Evolutionary conservation across 2,113 vertebrate species (phyloP).

Genomic region (Todiramphus saurophagus): DNA sequence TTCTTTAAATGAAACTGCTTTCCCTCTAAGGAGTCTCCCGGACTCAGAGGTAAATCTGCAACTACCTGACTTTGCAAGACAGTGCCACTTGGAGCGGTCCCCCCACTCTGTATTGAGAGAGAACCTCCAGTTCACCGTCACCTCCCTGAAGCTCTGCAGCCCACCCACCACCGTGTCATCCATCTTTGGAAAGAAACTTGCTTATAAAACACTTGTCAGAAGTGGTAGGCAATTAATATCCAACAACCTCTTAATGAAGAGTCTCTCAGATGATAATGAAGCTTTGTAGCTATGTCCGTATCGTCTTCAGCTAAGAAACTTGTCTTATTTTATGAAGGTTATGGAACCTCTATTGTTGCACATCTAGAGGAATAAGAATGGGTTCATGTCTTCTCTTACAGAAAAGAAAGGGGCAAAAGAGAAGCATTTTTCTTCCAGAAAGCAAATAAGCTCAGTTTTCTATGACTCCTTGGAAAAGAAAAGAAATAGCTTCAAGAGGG

Average conservation of each 20-base stretch:
- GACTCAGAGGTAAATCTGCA: not conserved
- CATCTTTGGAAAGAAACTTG: not conserved
- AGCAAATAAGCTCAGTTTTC: not conserved
- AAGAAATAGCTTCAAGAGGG: not conserved
- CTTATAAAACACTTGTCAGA: not conserved
- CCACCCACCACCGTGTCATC: rapidly evolving
- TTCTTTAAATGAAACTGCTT: conserved; percentile 2
- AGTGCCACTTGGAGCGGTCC: not conserved
- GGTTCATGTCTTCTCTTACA: not conserved
- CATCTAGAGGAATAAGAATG: not conserved
- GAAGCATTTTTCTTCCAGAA: not conserved
- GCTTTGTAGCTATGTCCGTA: not conserved
- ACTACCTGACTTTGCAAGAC: not conserved
- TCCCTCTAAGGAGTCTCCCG: not conserved
- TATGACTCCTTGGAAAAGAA: not conserved
- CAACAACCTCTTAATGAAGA: not conserved
- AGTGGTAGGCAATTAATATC: not conserved
- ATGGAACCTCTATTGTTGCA: not conserved
- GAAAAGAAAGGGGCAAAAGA: not conserved
- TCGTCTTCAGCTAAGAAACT: not conserved
- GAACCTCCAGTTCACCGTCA: not conserved
- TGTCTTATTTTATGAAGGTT: not conserved
- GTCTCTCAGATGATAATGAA: not conserved
- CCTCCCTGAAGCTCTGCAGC: not conserved
- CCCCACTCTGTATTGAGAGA: not conserved